Base-by-base conservation (phyloP, 2,888 invertebrate species). In the Eilema griseolum region DNA sequence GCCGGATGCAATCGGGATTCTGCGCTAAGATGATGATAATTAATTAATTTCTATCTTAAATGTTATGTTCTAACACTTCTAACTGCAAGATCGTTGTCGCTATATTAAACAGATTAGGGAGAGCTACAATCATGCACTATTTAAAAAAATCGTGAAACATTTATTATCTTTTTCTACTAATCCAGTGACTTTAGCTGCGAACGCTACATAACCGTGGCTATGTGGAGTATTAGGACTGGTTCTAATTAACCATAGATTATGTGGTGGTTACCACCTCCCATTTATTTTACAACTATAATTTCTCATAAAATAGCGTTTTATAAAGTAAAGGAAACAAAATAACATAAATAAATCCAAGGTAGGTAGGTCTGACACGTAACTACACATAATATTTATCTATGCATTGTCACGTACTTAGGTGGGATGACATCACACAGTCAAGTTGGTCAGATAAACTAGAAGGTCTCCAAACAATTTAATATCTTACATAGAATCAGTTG, bases 381-480 rank as follows among this genome's bases (percentile, higher is more conserved):
- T 4, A 7, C 0, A n/a, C 52, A 20, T 10, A 52, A 52, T 64
- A 52, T 31, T 28, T 14, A 28, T 12, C 12, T 31, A 52, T 23
- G 46, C n/a, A n/a, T 52, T 56, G 31, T 65, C 65, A 65, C 56
- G 31, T 57, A 65, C 65, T 46, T 57, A 33, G 31, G 4, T 33
- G 8, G 3, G n/a, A 46, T 64, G 46, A 57, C 31, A 66, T 66
- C 57, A 66, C 24, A 33, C 56, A 56, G 16, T 16, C n/a, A 28
- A 61, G 31, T 61, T 46, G 52, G 20, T 68, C 37, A 28, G n/a
- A 31, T 26, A 63, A 68, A 63, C 68, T 57, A 68, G 62, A 37
- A 57, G 68, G 68, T 63, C 63, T 63, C 41, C n/a, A 68, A 63
- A 68, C 26, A n/a, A 37, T 28, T 8, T 20, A 52, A n/a, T n/a